Conservation (phyloP, 1,140 invertebrate genomes). For the Contarinia nasturtii region DNA sequence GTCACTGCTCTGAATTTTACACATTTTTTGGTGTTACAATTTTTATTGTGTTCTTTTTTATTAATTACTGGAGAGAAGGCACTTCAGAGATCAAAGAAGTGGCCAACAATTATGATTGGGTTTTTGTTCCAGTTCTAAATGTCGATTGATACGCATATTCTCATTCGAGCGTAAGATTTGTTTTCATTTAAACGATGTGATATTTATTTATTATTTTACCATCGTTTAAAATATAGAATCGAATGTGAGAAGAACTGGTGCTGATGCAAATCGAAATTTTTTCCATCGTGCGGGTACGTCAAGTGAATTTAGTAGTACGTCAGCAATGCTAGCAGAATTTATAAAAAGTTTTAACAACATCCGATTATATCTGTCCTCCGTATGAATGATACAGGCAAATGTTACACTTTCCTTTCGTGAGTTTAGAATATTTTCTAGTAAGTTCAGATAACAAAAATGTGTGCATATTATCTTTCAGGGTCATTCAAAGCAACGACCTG, state of each 20-base stretch:
- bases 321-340: constrained; percentile 33
- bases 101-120: constrained; percentile 43
- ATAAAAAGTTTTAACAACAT: constrained; percentile 5
- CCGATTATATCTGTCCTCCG: constrained; percentile 28
- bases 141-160: constrained; percentile 65
- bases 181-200: too few relatives aligned
- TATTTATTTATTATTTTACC: neutral
- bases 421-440: too few relatives aligned
- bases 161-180: constrained; percentile 31
- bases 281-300: constrained; percentile 37
- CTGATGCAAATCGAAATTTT: constrained; percentile 57
- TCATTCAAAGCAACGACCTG: constrained; percentile 31
- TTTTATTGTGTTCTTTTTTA: too few relatives aligned
- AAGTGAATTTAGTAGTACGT: constrained; percentile 4
- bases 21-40: too few relatives aligned
- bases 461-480: constrained; percentile 23
- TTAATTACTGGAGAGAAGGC: too few relatives aligned
- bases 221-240: constrained; percentile 25
- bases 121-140: constrained; percentile 46
- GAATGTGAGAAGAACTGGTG: constrained; percentile 58
- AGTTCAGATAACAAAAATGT: too few relatives aligned
- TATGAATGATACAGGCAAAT: constrained; percentile 62
- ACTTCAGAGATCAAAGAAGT: constrained; percentile 22
- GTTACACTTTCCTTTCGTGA: constrained; percentile 38
- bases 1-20: too few relatives aligned